Base-by-base conservation (phyloP, 2,797 vertebrate species). In the Hozukius guyotensis region DNA sequence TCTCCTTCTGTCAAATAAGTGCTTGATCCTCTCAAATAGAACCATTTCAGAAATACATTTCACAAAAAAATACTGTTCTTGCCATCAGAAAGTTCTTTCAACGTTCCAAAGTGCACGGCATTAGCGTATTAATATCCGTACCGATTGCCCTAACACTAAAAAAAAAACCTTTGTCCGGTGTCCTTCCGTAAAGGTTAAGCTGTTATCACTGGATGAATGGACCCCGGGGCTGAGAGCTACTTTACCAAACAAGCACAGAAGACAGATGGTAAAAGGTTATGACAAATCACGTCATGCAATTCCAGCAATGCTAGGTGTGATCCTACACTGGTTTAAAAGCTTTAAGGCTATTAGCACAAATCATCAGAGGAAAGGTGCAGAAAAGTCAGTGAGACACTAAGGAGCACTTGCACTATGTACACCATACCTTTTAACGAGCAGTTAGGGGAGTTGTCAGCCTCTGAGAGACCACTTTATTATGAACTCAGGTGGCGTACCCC, bases 381-480 rank as follows among this genome's bases (percentile, higher is more conserved):
- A 77, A 49, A 83, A 16, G 59, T 77, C 66, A 53, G 20, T 4
- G 8, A 60, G 70, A 79, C 38, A 63, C 22, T 0, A 27, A 38
- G 27, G 13, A 42, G 38, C 42, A 24, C 59, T 38, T 68, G 8
- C 32, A 74, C 57, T 14, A 57, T 32, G 46, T 60, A 24, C 60
- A 76, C n/a, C 6, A 16, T 7, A 31, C 22, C 52, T 22, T 70
- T 8, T 9, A 62, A 60, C 79, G 82, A 84, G 14, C 25, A 62
- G 56, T 55, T 6, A 4, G 16, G 72, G 59, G 81, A 82, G 27
- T 25, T 61, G 20, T 59, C 66, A 46, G 27, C 32, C 75, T 69
- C 57, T 8, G 22, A 72, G 60, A 90, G 82, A 80, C 63, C 71
- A 76, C 57, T 46, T 83, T 78, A 73, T 59, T 68, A 46, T 34